Conservation (phyloP, 2,797 vertebrate genomes). For the Diceros bicornis region DNA sequence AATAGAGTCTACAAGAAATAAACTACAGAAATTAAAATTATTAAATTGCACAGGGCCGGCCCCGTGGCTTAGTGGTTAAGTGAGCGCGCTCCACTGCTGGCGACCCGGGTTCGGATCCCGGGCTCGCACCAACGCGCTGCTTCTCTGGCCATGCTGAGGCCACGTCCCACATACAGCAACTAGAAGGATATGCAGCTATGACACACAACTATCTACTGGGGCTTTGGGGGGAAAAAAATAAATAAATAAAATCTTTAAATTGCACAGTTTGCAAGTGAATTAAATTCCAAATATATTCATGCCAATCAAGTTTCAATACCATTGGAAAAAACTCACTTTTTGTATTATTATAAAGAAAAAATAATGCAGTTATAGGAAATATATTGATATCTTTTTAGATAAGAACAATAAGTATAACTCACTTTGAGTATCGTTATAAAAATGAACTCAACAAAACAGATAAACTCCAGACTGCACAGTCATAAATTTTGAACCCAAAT, state of each 20-base stretch:
- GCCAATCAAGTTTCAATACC: neutral
- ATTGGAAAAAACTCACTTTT: neutral
- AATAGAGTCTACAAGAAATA: neutral
- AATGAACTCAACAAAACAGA: neutral
- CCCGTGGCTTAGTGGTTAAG: too few relatives aligned
- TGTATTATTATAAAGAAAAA: neutral
- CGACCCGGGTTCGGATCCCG: too few relatives aligned
- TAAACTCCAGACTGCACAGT: neutral
- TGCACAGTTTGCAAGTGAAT: neutral
- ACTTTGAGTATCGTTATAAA: neutral
- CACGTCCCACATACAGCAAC: too few relatives aligned
- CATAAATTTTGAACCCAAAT: neutral
- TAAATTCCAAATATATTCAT: neutral
- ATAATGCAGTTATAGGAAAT: neutral
- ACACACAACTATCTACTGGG: too few relatives aligned
- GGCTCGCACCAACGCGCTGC: too few relatives aligned
- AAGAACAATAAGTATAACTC: neutral
- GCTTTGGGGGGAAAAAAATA: too few relatives aligned
- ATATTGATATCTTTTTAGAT: neutral
- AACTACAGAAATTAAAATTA: conserved; percentile 26
- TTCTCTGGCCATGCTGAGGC: too few relatives aligned
- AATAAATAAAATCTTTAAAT: too few relatives aligned
- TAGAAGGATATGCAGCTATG: too few relatives aligned
- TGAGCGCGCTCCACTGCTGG: too few relatives aligned
- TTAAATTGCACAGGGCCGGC: neutral